Evolutionary conservation across 2,888 invertebrate species (phyloP), one percentile per base, ranked within the genome.

Genomic region (Beris chalybata): DNA sequence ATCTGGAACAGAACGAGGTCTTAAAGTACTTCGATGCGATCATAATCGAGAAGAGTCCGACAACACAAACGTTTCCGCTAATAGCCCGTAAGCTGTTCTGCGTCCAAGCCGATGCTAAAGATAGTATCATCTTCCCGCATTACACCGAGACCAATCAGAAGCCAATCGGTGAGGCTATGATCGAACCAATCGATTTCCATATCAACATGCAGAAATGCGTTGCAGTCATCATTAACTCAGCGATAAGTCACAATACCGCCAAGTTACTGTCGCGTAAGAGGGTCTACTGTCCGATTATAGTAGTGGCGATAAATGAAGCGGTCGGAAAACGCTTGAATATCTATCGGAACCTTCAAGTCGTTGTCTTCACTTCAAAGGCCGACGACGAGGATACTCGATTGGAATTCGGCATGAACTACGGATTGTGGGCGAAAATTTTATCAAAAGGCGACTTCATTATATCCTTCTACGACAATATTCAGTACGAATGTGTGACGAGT

Each of bases 201-300:
- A 61, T 52, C 12, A 61, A 15, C 22, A 52, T 61, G 5, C 61
- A 52, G 22, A 50, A 61, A 43, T 61, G 61, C 22, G 30, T 38
- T 15, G 61, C 61, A 6, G 15, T 61, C 5, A 52, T 61, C 22
- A 61, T 61, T 7, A 61, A 32, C 12, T 32, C 61, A 4, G 15
- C 2, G 5, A 29, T 50, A 3, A 47, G n/a, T 15, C 47, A 61
- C 15, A 38, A 38, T 43, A 61, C 61, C 2, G 67, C 56, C 4
- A 63, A 48, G 13, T 9, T 48, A 12, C 12, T 67, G 5, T 63
- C 67, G 7, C 55, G 55, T 12, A 31, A 50, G n/a, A 13, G 61
- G 65, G 77, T 81, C n/a, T 78, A 81, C 47, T 81, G 80, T 63
- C 80, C 80, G 0, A 79, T 81, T 1, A 76, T 76, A 57, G 71